phyloP scores from a whole-genome alignment of 2,797 vertebrate genomes.

The Hippocampus kuda region DNA sequence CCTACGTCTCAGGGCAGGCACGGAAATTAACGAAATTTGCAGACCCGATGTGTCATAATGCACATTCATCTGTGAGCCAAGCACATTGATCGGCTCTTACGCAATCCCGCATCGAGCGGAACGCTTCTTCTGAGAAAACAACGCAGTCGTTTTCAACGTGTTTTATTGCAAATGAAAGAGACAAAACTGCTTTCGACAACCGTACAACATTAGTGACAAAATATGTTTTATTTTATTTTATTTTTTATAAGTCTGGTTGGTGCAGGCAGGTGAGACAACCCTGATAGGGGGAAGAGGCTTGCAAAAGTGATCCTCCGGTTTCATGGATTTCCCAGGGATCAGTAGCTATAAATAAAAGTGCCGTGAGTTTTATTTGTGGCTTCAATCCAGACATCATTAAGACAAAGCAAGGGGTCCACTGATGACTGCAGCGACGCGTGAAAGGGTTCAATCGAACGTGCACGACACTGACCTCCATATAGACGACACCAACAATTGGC shows the following conservation, averaged over 20 bases:
- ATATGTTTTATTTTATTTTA: conserved; percentile 12
- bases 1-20: conserved; percentile 40
- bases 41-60: conserved; percentile 26
- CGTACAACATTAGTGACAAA: conserved; percentile 71
- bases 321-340: conserved; percentile 17
- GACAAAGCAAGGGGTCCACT: conserved; percentile 18
- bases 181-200: conserved; percentile 68
- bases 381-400: not conserved
- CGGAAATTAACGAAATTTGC: conserved; percentile 44
- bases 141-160: not conserved
- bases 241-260: conserved; percentile 70
- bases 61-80: conserved; percentile 17
- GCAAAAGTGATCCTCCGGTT: conserved; percentile 36
- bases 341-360: conserved; percentile 21
- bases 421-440: conserved; percentile 14
- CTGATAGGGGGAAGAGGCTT: conserved; percentile 22
- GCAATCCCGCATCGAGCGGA: not conserved
- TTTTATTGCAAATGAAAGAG: conserved; percentile 87
- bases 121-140: not conserved
- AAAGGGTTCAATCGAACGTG: conserved; percentile 19
- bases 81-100: conserved; percentile 18
- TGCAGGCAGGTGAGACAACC: conserved; percentile 78
- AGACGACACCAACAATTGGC: conserved; percentile 15
- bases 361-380: not conserved
- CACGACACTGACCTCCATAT: conserved; percentile 36